These are phyloP conservation scores for Thripadectes ignobilis DNA, from an alignment of 2,797 vertebrate species.

Conservation along the genomic window DNA sequence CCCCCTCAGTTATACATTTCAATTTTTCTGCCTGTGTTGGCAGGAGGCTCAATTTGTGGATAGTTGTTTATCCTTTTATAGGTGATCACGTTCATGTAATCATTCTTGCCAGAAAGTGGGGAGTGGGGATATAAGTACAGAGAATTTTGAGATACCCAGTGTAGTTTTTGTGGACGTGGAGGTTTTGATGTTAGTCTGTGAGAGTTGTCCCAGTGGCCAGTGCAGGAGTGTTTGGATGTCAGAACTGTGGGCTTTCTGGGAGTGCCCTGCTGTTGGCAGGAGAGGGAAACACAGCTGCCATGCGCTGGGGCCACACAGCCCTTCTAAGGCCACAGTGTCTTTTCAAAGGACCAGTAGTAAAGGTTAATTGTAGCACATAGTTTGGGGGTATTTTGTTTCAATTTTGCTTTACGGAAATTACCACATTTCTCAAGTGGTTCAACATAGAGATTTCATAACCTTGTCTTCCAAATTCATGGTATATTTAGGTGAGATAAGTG, in stretches of 20 bases:
- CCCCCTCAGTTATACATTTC: neutral
- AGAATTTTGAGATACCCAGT: neutral
- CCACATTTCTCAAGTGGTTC: neutral
- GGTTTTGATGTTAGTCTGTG: neutral
- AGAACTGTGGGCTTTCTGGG: neutral
- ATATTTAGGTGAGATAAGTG: neutral
- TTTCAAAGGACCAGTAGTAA: neutral
- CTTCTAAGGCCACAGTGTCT: neutral
- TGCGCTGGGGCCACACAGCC: rapidly evolving
- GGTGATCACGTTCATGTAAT: neutral
- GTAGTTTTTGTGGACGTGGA: neutral
- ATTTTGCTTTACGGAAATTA: neutral
- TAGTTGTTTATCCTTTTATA: neutral
- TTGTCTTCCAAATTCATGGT: neutral
- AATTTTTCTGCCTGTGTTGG: neutral
- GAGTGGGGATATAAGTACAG: neutral
- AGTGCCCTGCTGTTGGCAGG: neutral
- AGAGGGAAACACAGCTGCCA: neutral
- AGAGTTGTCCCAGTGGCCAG: neutral
- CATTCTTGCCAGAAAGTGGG: neutral
- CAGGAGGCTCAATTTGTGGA: neutral
- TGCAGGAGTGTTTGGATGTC: neutral
- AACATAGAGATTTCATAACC: neutral
- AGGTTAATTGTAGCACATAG: neutral
- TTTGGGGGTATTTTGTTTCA: neutral